phyloP scores from a whole-genome alignment of 1,140 invertebrate genomes.

The Drosophila erecta region DNA sequence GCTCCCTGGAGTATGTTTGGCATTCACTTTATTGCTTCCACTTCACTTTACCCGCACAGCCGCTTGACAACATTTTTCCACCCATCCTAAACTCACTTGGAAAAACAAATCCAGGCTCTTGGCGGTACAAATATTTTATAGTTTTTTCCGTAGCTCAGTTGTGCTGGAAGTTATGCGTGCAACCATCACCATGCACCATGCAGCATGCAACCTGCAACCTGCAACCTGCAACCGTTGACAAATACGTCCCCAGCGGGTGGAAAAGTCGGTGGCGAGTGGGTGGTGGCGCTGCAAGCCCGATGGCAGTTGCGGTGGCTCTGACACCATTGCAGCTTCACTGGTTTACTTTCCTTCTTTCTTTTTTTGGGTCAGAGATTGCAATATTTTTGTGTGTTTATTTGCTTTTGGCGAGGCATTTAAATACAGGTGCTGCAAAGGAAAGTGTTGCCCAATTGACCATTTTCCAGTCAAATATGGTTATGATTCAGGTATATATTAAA shows the following conservation, averaged over 20 bases:
- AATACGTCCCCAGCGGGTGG: conserved; percentile 65
- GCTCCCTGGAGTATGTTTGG: conserved; percentile 56
- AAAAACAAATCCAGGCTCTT: conserved; percentile 48
- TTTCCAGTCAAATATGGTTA: too few relatives aligned
- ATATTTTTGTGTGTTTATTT: conserved; percentile 50
- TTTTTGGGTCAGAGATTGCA: conserved; percentile 50
- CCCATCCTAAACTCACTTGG: conserved; percentile 3
- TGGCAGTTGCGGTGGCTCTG: conserved; percentile 36
- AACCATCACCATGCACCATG: conserved; percentile 7
- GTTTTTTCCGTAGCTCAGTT: conserved; percentile 61
- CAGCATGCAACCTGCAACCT: conserved; percentile 10
- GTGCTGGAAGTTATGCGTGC: conserved; percentile 67
- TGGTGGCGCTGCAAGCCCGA: conserved; percentile 12
- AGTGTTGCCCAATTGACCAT: background rate
- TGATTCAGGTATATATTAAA: too few relatives aligned
- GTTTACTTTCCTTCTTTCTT: conserved; percentile 34
- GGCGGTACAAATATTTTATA: conserved; percentile 60
- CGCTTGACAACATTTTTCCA: conserved; percentile 44
- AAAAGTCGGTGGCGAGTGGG: conserved; percentile 6
- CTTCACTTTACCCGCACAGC: conserved; percentile 58
- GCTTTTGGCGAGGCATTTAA: conserved; percentile 54
- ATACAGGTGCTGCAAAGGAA: too few relatives aligned
- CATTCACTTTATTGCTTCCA: conserved; percentile 70
- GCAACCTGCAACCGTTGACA: conserved; percentile 55
- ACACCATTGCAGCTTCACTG: conserved; percentile 57